These are phyloP conservation scores for Callithrix jacchus DNA, from an alignment of 2,113 vertebrate genomes.

Conservation along the genomic window DNA sequence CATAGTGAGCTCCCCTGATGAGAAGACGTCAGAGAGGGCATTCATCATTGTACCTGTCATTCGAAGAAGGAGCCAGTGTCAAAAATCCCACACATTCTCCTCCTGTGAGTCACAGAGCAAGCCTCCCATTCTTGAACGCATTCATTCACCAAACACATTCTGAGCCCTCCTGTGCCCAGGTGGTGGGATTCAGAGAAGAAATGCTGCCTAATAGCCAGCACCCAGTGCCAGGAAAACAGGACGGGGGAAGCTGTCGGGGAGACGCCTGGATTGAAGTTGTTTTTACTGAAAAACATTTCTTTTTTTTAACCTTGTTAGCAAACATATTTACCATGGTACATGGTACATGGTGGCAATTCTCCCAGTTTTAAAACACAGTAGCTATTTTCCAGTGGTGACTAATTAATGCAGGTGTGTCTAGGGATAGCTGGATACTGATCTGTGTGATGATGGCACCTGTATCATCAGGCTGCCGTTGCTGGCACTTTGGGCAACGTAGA, in stretches of 20 bases:
- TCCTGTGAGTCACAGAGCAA: neutral
- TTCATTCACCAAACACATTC: neutral
- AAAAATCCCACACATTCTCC: neutral
- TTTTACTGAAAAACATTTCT: neutral
- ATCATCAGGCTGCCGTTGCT: neutral
- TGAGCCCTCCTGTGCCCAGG: neutral
- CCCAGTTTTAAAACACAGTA: neutral
- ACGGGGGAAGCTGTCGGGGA: neutral
- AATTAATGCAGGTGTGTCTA: neutral
- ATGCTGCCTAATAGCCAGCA: neutral
- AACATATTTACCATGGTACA: neutral
- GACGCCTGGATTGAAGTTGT: neutral
- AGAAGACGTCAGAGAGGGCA: neutral
- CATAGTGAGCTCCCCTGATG: neutral
- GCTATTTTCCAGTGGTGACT: neutral
- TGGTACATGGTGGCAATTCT: neutral
- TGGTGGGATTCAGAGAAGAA: neutral
- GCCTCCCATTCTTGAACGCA: accelerated
- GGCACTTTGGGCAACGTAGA: neutral
- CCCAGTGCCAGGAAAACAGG: neutral
- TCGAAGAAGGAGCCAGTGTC: neutral
- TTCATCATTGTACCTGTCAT: neutral
- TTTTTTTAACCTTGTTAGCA: neutral
- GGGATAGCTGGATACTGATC: neutral
- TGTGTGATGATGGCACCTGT: neutral